Base-by-base conservation (phyloP, 2,888 invertebrate species). In the Drosophila picticornis region DNA sequence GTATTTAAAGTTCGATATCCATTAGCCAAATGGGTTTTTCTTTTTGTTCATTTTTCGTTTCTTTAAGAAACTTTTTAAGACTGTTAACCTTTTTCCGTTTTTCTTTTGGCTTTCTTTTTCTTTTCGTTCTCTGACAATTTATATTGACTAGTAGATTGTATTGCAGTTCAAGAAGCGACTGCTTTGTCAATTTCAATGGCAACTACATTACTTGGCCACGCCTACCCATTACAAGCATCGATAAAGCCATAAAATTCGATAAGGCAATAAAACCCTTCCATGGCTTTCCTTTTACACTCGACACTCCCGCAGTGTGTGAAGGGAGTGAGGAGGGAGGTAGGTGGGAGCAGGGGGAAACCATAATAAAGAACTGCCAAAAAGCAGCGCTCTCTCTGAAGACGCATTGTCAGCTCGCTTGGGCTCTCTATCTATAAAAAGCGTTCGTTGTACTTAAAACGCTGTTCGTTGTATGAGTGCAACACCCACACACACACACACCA, bases 301-400 rank as follows among this genome's bases (percentile, higher is more conserved):
- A 63, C 25, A 53, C 40, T 29, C 51, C 38, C 31, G 62, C 67
- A 67, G 1, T 19, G 36, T 27, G 1, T 22, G 19, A 3, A 2
- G 36, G 0, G 16, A 2, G 1, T 11, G 11, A 2, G 22, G 5
- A 4, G 22, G 5, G 36, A 2, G 32, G 32, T 0, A 3, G 10
- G 40, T 10, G 40, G n/a, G 9, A 3, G 19, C 34, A 31, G 10
- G 25, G 57, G 58, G 85, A 85, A 83, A 74, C 81, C 87, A 74
- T 84, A 86, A 84, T 77, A 86, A 84, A 84, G 84, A 77, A 82
- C 84, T 84, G 87, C 84, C 84, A 87, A 87, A 84, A 84, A 84
- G 80, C 82, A 74, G 70, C 66, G 73, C 63, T 56, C 68, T 62
- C 71, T 66, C 57, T 50, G 67, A 61, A 77, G 82, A 75, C 78